Percentiles rank a stretch among this genome's conserved stretches.
These are phyloP conservation scores for Brotula barbata DNA, from an alignment of 2,797 vertebrate species.

Conservation along the genomic window DNA sequence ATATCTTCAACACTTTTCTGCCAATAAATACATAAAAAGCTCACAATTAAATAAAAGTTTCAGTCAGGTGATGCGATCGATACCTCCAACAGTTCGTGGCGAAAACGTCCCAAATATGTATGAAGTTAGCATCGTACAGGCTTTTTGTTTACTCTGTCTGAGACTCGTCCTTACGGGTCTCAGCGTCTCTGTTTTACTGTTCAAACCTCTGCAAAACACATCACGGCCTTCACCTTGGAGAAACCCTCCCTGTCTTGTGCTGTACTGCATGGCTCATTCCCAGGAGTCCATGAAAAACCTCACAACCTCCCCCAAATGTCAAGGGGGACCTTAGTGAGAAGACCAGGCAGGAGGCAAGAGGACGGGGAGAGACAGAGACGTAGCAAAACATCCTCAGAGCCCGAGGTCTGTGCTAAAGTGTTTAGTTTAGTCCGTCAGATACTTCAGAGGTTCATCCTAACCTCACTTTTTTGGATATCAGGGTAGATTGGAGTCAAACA, in stretches of 20 bases:
- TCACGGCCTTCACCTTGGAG: constrained; percentile 58
- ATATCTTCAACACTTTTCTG: too few species aligned
- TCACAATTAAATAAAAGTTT: too few species aligned
- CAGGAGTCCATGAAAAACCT: constrained; percentile 59
- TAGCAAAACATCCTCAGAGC: constrained; percentile 19
- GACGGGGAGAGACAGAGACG: background rate
- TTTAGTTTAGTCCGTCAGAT: constrained; percentile 14
- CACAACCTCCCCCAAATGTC: constrained; percentile 61
- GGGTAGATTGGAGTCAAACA: background rate
- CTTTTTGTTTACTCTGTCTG: constrained; percentile 31
- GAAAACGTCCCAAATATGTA: too few species aligned
- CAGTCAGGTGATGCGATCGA: too few species aligned
- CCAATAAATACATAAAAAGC: too few species aligned
- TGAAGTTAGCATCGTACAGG: too few species aligned
- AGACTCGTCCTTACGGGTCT: constrained; percentile 11
- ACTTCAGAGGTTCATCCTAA: background rate
- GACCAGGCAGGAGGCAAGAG: constrained; percentile 44
- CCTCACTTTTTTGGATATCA: background rate
- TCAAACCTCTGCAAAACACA: constrained; percentile 64
- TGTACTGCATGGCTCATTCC: constrained; percentile 53
- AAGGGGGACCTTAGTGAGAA: constrained; percentile 56
- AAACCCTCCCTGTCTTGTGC: constrained; percentile 28
- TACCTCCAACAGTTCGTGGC: too few species aligned
- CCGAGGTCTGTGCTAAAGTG: constrained; percentile 9
- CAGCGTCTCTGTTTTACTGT: constrained; percentile 53